Percentiles rank a stretch among this genome's conserved stretches.
These are phyloP conservation scores for Arbacia lixula DNA, from an alignment of 53 echinoderm and acorn worm genomes.

Conservation along the genomic window DNA sequence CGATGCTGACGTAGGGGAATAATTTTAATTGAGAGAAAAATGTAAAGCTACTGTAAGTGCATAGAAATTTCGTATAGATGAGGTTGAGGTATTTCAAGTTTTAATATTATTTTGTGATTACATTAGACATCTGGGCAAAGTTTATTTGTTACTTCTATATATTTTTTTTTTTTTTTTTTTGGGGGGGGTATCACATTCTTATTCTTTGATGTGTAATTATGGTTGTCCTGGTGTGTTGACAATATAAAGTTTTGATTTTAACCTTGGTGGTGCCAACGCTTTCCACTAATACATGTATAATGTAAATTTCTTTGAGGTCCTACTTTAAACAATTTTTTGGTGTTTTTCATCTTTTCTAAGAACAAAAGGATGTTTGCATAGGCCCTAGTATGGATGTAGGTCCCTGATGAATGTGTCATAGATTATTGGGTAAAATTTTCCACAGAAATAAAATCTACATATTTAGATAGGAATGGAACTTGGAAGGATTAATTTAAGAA, in stretches of 20 bases:
- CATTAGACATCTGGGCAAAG: not conserved
- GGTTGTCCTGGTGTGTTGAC: slow-evolving; percentile 9
- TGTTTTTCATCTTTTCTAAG: not conserved
- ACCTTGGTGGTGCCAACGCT: slow-evolving; percentile 19
- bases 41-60: not conserved
- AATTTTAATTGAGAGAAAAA: not conserved
- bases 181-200: too few relatives aligned
- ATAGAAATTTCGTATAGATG: slow-evolving; percentile 1
- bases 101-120: slow-evolving; percentile 15
- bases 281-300: slow-evolving; percentile 6
- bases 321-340: slow-evolving; percentile 9
- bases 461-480: too few relatives aligned
- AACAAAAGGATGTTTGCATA: too few relatives aligned
- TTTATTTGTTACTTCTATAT: too few relatives aligned
- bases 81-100: slow-evolving; percentile 17
- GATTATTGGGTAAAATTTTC: too few relatives aligned
- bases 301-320: slow-evolving; percentile 10
- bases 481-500: too few relatives aligned
- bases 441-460: too few relatives aligned
- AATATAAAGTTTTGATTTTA: slow-evolving; percentile 11
- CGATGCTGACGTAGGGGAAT: slow-evolving; percentile 1
- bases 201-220: slow-evolving; percentile 6
- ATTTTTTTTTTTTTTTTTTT: too few relatives aligned
- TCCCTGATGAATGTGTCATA: too few relatives aligned
- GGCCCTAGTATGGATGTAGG: too few relatives aligned